phyloP scores from a whole-genome alignment of 2,888 invertebrate genomes.

The Oxyteleia sp. region DNA sequence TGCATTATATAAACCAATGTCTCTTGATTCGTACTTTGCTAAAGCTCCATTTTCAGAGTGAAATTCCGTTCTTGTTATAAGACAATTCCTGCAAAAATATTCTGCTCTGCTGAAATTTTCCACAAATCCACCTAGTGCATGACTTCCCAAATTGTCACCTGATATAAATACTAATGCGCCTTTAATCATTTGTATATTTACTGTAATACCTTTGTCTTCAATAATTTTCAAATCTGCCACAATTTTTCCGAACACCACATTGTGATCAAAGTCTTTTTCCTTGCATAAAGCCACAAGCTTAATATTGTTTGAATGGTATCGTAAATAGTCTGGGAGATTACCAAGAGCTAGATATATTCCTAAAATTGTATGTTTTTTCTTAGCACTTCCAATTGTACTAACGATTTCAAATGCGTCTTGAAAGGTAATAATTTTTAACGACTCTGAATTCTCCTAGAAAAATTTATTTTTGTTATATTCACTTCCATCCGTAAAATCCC shows the following conservation, averaged over 20 bases:
- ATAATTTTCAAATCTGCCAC: slow-evolving; percentile 76
- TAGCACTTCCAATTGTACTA: slow-evolving; percentile 79
- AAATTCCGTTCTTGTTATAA: slow-evolving; percentile 36
- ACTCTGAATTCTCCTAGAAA: slow-evolving; percentile 72
- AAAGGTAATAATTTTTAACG: slow-evolving; percentile 76
- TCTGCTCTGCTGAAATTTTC: slow-evolving; percentile 76
- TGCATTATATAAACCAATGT: too few relatives aligned
- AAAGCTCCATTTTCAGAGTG: too few relatives aligned
- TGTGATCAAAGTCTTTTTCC: slow-evolving; percentile 78
- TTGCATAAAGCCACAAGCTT: slow-evolving; percentile 78
- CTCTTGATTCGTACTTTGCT: too few relatives aligned
- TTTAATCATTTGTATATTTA: slow-evolving; percentile 68
- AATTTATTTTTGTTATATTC: slow-evolving; percentile 71
- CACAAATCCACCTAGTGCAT: slow-evolving; percentile 79
- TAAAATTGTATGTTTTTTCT: slow-evolving; percentile 78
- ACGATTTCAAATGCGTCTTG: slow-evolving; percentile 81
- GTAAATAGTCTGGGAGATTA: slow-evolving; percentile 76
- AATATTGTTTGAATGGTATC: slow-evolving; percentile 76
- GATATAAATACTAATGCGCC: too few relatives aligned
- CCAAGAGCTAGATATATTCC: slow-evolving; percentile 78
- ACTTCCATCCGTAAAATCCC: slow-evolving; percentile 75
- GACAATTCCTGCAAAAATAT: slow-evolving; percentile 60
- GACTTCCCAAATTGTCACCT: slow-evolving; percentile 71
- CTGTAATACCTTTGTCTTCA: slow-evolving; percentile 74
- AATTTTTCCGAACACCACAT: slow-evolving; percentile 70